Conservation (phyloP, 2,888 invertebrate genomes). For the Andrena praecox region DNA sequence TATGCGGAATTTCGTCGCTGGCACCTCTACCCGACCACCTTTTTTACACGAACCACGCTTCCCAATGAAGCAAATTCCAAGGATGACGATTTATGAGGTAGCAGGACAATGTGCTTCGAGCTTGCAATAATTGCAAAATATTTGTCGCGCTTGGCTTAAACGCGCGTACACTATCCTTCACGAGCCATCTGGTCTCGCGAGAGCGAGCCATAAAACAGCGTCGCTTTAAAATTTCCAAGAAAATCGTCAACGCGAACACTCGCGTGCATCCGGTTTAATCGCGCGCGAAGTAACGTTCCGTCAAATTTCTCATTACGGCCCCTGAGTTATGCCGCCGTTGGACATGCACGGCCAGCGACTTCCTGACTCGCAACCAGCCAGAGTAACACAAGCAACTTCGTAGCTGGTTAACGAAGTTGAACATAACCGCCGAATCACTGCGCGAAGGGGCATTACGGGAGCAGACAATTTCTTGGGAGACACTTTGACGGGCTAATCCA, state of each 20-base stretch:
- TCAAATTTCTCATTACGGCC: constrained; percentile 33
- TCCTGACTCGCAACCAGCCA: neutral
- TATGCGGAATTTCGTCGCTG: neutral
- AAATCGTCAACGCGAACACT: neutral
- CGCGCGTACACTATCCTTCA: neutral
- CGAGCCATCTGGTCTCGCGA: neutral
- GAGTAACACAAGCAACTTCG: constrained; percentile 21
- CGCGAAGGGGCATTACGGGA: constrained; percentile 14
- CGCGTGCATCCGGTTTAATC: neutral
- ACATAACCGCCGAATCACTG: constrained; percentile 44
- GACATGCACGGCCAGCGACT: neutral
- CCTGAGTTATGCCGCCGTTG: constrained; percentile 13
- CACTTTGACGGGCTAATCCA: constrained; percentile 63
- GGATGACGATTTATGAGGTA: too few species aligned
- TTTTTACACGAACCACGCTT: neutral
- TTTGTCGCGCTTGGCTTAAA: neutral
- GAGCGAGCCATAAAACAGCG: neutral
- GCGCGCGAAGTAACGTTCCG: constrained; percentile 10
- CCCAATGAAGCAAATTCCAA: neutral
- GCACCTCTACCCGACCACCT: neutral
- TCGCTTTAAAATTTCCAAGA: neutral
- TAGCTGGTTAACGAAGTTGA: constrained; percentile 47
- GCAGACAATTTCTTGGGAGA: constrained; percentile 57
- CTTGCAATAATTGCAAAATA: too few species aligned
- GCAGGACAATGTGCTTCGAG: too few species aligned